Conservation (phyloP, 2,797 vertebrate species). For the Anniella stebbinsi region DNA sequence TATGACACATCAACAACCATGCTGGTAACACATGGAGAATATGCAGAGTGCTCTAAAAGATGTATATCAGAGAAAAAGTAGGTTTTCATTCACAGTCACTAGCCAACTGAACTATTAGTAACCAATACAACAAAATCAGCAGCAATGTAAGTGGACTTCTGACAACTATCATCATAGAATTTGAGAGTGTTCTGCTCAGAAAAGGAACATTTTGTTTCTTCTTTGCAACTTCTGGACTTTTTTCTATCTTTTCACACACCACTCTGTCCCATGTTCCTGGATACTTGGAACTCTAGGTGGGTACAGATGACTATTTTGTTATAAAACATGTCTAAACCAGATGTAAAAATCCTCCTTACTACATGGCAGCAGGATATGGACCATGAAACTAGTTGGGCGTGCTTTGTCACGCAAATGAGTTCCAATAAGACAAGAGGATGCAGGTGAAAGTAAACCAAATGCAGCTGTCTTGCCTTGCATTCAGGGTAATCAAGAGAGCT, state of each 20-base stretch:
- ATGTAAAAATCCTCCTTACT: background rate
- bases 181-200: background rate
- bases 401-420: background rate
- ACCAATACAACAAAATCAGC: background rate
- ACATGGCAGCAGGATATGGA: background rate
- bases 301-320: background rate
- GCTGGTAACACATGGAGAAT: background rate
- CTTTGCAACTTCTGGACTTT: background rate
- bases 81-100: background rate
- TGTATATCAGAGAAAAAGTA: background rate
- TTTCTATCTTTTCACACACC: background rate
- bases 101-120: background rate
- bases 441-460: too few relatives aligned
- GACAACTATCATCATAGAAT: background rate
- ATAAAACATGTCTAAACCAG: background rate
- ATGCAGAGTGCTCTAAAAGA: background rate
- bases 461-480: too few relatives aligned
- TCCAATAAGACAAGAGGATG: too few relatives aligned
- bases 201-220: background rate
- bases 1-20: background rate
- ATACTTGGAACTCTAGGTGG: background rate
- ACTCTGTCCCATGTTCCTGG: background rate
- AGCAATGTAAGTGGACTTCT: background rate
- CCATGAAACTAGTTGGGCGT: background rate
- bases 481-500: too few relatives aligned